Evolutionary conservation across 1,140 invertebrate species (phyloP).

Genomic region (Papilio aristodemus): DNA sequence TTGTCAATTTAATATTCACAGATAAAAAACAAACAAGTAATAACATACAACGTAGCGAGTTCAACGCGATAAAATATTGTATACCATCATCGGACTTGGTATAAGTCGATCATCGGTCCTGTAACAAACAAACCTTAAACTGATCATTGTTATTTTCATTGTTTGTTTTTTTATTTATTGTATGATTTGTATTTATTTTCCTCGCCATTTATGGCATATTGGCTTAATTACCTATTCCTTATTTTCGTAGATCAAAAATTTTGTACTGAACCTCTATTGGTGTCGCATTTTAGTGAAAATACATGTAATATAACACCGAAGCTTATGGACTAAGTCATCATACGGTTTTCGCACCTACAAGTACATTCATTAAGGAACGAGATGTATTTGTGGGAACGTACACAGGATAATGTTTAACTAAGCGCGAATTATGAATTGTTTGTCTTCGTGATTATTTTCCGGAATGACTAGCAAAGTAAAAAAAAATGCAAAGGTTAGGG

Average conservation of each 20-base stretch:
- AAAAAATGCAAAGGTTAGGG: neutral
- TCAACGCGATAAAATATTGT: neutral
- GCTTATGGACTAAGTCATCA: conserved; percentile 40
- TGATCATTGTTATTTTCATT: no score
- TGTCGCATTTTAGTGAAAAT: no score
- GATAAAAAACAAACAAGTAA: conserved; percentile 14
- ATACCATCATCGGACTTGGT: no score
- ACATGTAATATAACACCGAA: neutral
- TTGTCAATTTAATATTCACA: conserved; percentile 33
- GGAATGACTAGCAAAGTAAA: neutral
- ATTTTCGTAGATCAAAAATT: no score
- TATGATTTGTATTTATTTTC: no score
- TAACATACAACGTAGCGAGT: neutral
- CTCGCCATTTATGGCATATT: neutral
- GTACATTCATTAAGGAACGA: conserved; percentile 25
- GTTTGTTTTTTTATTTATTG: no score
- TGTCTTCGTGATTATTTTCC: conserved; percentile 41
- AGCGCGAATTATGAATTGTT: conserved; percentile 36
- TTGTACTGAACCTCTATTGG: no score
- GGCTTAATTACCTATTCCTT: conserved; percentile 11
- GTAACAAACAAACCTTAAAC: no score
- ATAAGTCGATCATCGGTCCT: no score
- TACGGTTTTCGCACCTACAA: conserved; percentile 42
- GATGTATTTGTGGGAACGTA: conserved; percentile 48
- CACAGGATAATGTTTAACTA: conserved; percentile 37